Evolutionary conservation across 37 sponge, comb jelly and placozoan genomes (phyloP).

Genomic region (Bolinopsis microptera): DNA sequence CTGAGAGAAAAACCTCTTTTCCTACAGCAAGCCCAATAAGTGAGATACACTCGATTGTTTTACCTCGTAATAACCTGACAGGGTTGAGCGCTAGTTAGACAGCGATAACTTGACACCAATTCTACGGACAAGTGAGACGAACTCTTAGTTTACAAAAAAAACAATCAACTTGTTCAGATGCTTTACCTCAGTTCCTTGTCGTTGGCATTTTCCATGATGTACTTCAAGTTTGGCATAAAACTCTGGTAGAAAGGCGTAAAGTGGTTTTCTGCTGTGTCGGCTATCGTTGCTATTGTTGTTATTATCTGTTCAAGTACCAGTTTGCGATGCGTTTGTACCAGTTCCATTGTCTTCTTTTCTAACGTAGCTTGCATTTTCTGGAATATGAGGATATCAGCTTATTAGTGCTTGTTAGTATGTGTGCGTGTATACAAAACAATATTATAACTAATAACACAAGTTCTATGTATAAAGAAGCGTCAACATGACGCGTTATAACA

Average conservation of each 20-base stretch:
- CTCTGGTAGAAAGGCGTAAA: constrained; percentile 91
- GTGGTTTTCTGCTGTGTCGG: constrained; percentile 84
- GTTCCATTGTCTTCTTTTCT: constrained; percentile 69
- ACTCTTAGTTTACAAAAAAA: no score
- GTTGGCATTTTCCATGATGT: constrained; percentile 83
- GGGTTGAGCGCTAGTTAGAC: not conserved
- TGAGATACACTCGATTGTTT: constrained; percentile 97
- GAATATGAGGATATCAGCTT: no score
- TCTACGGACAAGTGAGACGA: no score
- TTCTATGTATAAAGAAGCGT: no score
- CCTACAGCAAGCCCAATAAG: constrained; percentile 98
- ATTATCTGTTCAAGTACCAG: constrained; percentile 86
- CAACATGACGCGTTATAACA: no score
- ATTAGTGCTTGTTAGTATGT: no score
- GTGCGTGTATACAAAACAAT: no score
- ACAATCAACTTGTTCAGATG: no score
- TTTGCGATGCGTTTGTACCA: constrained; percentile 77
- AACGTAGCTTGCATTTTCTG: constrained; percentile 54
- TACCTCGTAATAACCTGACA: constrained; percentile 84
- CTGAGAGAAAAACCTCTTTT: constrained; percentile 95
- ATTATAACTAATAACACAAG: no score
- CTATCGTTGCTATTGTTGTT: constrained; percentile 92
- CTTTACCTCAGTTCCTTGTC: constrained; percentile 71
- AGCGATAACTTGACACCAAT: not conserved
- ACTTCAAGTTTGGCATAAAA: constrained; percentile 98